phyloP scores from a whole-genome alignment of 2,888 invertebrate genomes.

The Drosophila sordidula region DNA sequence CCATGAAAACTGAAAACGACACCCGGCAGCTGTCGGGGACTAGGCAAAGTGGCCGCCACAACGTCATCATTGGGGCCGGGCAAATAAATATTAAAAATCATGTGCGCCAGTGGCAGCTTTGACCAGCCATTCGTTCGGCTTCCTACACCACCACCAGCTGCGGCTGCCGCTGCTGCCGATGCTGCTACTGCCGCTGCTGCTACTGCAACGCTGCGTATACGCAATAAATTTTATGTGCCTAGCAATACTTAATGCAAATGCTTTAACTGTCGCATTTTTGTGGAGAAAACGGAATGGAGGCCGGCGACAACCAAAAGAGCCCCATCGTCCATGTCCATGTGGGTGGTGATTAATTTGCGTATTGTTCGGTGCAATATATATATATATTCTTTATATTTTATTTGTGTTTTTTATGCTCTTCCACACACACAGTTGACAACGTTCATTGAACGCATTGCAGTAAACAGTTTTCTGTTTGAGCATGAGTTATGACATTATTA shows the following conservation, averaged over 20 bases:
- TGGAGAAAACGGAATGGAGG: conserved; percentile 52
- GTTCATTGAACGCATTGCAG: conserved; percentile 44
- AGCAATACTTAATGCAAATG: conserved; percentile 64
- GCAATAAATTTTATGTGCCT: conserved; percentile 70
- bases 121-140: conserved; percentile 5
- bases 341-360: conserved; percentile 75
- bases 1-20: conserved; percentile 57
- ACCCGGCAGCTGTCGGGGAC: conserved; percentile 58
- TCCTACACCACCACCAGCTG: conserved; percentile 23
- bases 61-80: conserved; percentile 62
- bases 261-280: conserved; percentile 74
- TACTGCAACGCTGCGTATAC: conserved; percentile 70
- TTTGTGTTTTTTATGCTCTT: conserved; percentile 28
- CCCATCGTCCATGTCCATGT: conserved; percentile 26
- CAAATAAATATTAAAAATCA: conserved; percentile 59
- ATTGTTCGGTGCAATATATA: conserved; percentile 66
- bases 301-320: conserved; percentile 1
- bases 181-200: conserved; percentile 23
- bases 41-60: conserved; percentile 54
- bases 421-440: conserved; percentile 13
- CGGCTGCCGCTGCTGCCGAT: not conserved
- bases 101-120: conserved; percentile 43
- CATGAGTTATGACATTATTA: conserved; percentile 38
- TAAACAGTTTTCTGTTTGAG: conserved; percentile 21
- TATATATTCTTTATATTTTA: conserved; percentile 22